phyloP scores from a whole-genome alignment of 2,113 vertebrate genomes.

The Paraplagusia blochii region DNA sequence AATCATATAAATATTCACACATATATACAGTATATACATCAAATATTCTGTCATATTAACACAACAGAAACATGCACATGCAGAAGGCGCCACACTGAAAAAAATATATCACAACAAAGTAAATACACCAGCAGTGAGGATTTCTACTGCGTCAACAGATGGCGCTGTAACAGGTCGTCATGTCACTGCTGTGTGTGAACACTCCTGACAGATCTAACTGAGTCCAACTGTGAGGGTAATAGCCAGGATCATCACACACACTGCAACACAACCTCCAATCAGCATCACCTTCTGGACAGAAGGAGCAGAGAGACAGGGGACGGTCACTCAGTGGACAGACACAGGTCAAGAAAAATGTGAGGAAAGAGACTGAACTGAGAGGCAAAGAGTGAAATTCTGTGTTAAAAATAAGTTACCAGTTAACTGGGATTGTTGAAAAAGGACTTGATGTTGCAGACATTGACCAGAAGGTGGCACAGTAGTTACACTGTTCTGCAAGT shows the following conservation, averaged over 20 bases:
- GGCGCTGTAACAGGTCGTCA: background rate
- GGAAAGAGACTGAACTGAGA: background rate
- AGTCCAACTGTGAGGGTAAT: slow-evolving; percentile 67
- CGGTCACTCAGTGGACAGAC: slow-evolving; percentile 11
- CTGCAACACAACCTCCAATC: slow-evolving; percentile 67
- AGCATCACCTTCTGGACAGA: slow-evolving; percentile 72
- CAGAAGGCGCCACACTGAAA: no score
- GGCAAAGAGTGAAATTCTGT: background rate
- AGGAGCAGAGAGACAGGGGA: slow-evolving; percentile 13
- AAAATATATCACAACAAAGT: no score
- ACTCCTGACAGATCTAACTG: slow-evolving; percentile 50
- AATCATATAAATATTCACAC: no score
- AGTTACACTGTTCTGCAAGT: slow-evolving; percentile 16
- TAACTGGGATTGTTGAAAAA: background rate
- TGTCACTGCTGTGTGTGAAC: slow-evolving; percentile 2
- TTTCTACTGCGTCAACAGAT: background rate
- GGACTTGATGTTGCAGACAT: slow-evolving; percentile 5
- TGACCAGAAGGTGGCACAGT: slow-evolving; percentile 54
- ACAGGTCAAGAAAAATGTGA: slow-evolving; percentile 23
- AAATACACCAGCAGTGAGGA: no score
- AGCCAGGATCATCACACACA: slow-evolving; percentile 65
- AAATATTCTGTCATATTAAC: no score
- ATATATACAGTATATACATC: no score
- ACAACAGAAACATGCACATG: no score
- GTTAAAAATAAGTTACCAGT: background rate